These are phyloP conservation scores for Aromia moschata DNA, from an alignment of 2,888 invertebrate species.

Conservation along the genomic window DNA sequence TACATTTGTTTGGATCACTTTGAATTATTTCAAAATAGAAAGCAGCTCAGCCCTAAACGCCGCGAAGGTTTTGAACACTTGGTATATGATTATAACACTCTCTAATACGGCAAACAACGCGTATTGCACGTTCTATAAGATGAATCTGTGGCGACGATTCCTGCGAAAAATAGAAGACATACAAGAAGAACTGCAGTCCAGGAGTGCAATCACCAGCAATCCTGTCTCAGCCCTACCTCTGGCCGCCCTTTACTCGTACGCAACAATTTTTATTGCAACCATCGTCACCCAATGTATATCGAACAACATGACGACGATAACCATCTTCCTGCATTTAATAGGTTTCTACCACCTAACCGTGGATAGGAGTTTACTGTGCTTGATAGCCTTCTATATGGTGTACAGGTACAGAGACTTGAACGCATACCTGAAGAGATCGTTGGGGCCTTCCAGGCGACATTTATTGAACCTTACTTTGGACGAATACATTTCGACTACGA, in stretches of 20 bases:
- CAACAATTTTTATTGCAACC: neutral
- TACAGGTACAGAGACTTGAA: constrained; percentile 1
- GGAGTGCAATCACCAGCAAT: neutral
- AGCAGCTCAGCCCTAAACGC: neutral
- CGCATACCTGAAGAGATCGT: neutral
- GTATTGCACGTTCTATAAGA: neutral
- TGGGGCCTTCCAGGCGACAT: neutral
- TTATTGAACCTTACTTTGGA: neutral
- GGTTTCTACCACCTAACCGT: neutral
- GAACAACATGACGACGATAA: neutral
- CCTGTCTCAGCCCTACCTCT: neutral
- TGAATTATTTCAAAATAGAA: neutral
- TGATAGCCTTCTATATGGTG: neutral
- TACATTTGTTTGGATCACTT: too few species aligned
- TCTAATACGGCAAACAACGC: neutral
- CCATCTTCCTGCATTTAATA: neutral
- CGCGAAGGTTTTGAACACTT: neutral
- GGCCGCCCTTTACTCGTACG: neutral
- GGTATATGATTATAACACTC: neutral
- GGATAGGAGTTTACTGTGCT: neutral
- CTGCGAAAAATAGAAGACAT: neutral
- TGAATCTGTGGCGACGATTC: neutral
- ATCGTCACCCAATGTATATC: neutral
- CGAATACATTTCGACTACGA: neutral
- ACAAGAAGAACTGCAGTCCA: neutral